Percentiles rank a stretch among this genome's conserved stretches.
These are phyloP conservation scores for Pseudomugil tenellus DNA, from an alignment of 2,797 vertebrate species.

Conservation along the genomic window DNA sequence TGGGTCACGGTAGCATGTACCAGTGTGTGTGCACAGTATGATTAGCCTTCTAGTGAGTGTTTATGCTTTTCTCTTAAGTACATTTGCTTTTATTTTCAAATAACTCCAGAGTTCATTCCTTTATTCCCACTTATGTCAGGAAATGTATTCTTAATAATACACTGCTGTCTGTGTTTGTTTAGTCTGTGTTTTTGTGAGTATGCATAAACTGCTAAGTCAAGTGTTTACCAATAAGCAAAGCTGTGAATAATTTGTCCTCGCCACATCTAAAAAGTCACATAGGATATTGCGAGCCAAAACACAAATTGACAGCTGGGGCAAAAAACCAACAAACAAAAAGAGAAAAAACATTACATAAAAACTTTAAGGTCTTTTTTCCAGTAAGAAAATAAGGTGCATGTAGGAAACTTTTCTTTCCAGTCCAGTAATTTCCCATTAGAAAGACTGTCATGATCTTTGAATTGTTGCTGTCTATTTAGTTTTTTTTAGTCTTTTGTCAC, in stretches of 20 bases:
- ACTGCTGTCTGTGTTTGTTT: constrained; percentile 16
- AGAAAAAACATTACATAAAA: constrained; percentile 31
- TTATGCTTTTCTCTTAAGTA: constrained; percentile 55
- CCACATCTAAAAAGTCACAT: constrained; percentile 31
- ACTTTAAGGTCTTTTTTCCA: constrained; percentile 35
- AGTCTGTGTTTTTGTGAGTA: constrained; percentile 2
- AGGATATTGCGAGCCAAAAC: constrained; percentile 32
- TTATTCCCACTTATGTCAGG: constrained; percentile 37
- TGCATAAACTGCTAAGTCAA: constrained; percentile 34
- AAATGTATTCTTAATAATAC: constrained; percentile 28
- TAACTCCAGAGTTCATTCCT: constrained; percentile 55
- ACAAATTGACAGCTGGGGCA: constrained; percentile 26
- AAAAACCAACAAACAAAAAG: background rate
- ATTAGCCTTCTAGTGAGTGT: constrained; percentile 51
- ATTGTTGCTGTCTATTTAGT: no score
- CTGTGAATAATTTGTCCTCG: constrained; percentile 28
- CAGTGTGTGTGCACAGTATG: constrained; percentile 15
- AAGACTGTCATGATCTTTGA: background rate
- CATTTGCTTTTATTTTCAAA: constrained; percentile 54
- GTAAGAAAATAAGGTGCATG: constrained; percentile 50
- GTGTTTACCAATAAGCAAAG: constrained; percentile 42
- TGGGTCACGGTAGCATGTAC: constrained; percentile 26
- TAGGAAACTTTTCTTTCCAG: constrained; percentile 35
- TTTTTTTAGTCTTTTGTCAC: no score
- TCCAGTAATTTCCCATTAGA: constrained; percentile 40